Evolutionary conservation across 2,797 vertebrate genomes (phyloP).

Genomic region (Manis javanica): DNA sequence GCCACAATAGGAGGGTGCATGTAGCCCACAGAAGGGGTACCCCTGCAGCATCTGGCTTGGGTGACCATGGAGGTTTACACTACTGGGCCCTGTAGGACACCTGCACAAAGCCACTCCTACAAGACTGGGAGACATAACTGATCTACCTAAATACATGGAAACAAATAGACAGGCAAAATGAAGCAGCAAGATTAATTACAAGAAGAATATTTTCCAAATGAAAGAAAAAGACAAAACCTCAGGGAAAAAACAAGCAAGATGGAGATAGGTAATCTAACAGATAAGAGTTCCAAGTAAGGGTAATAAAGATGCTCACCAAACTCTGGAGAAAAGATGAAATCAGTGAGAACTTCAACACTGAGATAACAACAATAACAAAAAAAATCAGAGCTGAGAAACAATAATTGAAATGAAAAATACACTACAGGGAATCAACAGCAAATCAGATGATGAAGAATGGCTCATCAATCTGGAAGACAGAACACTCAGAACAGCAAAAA

Average conservation of each 20-base stretch:
- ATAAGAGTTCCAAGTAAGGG: neutral
- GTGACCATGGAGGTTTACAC: neutral
- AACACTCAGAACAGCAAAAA: neutral
- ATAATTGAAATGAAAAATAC: neutral
- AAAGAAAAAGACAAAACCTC: neutral
- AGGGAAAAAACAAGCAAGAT: neutral
- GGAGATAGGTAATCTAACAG: neutral
- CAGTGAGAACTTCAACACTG: neutral
- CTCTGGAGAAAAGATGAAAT: neutral
- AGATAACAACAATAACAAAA: neutral
- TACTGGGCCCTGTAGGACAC: neutral
- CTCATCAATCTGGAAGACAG: neutral
- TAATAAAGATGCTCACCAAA: neutral
- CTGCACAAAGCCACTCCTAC: neutral
- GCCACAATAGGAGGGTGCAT: neutral
- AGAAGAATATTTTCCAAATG: neutral
- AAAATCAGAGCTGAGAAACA: neutral
- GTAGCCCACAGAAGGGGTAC: neutral
- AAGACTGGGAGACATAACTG: neutral
- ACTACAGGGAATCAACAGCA: neutral
- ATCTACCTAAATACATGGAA: neutral
- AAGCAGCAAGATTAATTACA: neutral
- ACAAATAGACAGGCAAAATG: neutral
- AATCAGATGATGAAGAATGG: neutral
- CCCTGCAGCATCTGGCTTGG: neutral